Percentiles rank a stretch among this genome's conserved stretches.
Evolutionary conservation across 1,140 invertebrate species (phyloP).

Genomic region (Wiebesia pumilae): DNA sequence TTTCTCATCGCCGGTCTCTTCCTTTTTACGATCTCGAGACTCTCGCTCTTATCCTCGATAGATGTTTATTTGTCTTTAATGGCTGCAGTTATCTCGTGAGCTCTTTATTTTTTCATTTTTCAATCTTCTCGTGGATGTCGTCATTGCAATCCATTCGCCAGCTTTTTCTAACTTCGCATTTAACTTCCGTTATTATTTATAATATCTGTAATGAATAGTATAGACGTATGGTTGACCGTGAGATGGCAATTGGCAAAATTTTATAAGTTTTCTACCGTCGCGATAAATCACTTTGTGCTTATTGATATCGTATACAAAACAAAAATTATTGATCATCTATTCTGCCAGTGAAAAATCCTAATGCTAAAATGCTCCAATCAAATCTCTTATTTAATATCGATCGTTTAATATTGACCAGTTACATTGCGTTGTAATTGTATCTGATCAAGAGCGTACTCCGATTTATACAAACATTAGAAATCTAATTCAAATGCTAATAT

Average conservation of each 20-base stretch:
- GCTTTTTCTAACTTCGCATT: not conserved
- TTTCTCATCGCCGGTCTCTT: slow-evolving; percentile 44
- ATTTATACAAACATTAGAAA: not conserved
- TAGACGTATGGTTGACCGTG: not conserved
- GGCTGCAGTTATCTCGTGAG: slow-evolving; percentile 22
- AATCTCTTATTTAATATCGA: not conserved
- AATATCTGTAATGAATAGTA: not conserved
- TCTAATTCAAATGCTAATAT: not conserved
- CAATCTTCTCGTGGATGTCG: slow-evolving; percentile 3
- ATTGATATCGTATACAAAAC: too few species aligned
- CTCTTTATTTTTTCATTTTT: not conserved
- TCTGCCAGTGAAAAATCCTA: too few species aligned
- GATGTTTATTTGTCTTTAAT: slow-evolving; percentile 49
- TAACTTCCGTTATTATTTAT: not conserved
- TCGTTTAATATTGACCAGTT: too few species aligned
- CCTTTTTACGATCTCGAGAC: slow-evolving; percentile 40
- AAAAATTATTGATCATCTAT: too few species aligned
- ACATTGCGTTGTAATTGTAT: not conserved
- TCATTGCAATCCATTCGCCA: not conserved
- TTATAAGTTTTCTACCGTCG: not conserved
- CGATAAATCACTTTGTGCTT: not conserved
- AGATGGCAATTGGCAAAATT: too few species aligned
- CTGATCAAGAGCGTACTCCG: not conserved
- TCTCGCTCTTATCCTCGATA: slow-evolving; percentile 38
- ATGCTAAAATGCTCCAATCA: too few species aligned